Evolutionary conservation across 1,140 invertebrate genomes (phyloP).

Genomic region (Apis dorsata): DNA sequence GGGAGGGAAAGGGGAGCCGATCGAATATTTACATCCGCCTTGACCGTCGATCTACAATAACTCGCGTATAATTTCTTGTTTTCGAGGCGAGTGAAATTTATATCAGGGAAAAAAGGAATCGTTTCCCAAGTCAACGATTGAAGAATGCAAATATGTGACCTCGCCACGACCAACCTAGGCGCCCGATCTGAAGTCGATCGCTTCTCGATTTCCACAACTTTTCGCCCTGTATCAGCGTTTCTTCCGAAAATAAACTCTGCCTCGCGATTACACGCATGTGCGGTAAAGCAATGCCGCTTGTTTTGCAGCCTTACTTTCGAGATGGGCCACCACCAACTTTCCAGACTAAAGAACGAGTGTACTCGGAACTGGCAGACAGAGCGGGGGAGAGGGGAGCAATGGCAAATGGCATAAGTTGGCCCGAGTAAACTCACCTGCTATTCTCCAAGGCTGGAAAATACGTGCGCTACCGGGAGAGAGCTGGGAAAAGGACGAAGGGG

Average conservation of each 20-base stretch:
- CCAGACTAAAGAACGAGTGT: conserved; percentile 57
- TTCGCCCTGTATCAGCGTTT: not conserved
- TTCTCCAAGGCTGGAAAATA: conserved; percentile 48
- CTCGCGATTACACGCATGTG: conserved; percentile 31
- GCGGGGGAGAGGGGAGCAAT: not conserved
- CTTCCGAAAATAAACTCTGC: conserved; percentile 18
- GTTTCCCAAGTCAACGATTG: too few relatives aligned
- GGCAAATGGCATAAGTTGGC: conserved; percentile 56
- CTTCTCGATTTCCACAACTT: not conserved
- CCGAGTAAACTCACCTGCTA: conserved; percentile 52
- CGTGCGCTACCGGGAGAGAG: not conserved
- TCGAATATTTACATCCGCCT: too few relatives aligned
- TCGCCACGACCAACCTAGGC: too few relatives aligned
- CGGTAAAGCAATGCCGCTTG: conserved; percentile 9
- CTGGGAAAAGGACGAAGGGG: not conserved
- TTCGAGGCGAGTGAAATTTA: too few relatives aligned
- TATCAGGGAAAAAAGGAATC: too few relatives aligned
- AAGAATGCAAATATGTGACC: too few relatives aligned
- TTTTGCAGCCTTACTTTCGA: conserved; percentile 51
- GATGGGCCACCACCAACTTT: conserved; percentile 50
- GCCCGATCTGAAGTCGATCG: not conserved
- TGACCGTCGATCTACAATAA: too few relatives aligned
- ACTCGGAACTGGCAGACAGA: conserved; percentile 17
- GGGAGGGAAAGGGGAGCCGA: too few relatives aligned
- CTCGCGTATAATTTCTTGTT: too few relatives aligned